Conservation (phyloP, 2,113 vertebrate species). For the Oncorhynchus mykiss region DNA sequence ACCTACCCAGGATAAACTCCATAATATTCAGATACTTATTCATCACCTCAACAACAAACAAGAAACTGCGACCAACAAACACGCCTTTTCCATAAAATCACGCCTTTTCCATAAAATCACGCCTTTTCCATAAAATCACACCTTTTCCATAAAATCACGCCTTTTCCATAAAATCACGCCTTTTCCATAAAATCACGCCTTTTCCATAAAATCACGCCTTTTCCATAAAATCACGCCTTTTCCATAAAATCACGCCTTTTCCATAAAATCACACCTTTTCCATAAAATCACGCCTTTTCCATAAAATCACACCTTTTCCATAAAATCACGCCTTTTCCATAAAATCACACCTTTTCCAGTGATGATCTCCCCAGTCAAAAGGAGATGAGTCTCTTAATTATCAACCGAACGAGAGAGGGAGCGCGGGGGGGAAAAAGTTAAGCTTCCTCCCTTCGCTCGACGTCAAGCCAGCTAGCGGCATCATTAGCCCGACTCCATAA, state of each 20-base stretch:
- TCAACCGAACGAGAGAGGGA: conserved; percentile 58
- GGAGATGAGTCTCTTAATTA: conserved; percentile 90
- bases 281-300: too few species aligned
- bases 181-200: neutral
- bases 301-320: too few species aligned
- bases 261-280: neutral
- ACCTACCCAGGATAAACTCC: neutral
- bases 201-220: neutral
- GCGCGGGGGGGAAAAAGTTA: conserved; percentile 77
- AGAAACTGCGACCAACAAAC: neutral
- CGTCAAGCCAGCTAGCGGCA: conserved; percentile 61
- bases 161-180: too few species aligned
- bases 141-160: too few species aligned
- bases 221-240: too few species aligned
- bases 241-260: too few species aligned
- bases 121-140: too few species aligned
- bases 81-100: too few species aligned
- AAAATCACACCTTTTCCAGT: neutral
- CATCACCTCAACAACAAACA: neutral
- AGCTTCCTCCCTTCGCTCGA: conserved; percentile 80
- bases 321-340: too few species aligned
- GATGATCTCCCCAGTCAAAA: conserved; percentile 18
- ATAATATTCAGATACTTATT: neutral
- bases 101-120: too few species aligned
- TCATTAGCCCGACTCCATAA: conserved; percentile 98